These are phyloP conservation scores for Drepanosiphum platanoidis DNA, from an alignment of 2,888 invertebrate species.

Conservation along the genomic window DNA sequence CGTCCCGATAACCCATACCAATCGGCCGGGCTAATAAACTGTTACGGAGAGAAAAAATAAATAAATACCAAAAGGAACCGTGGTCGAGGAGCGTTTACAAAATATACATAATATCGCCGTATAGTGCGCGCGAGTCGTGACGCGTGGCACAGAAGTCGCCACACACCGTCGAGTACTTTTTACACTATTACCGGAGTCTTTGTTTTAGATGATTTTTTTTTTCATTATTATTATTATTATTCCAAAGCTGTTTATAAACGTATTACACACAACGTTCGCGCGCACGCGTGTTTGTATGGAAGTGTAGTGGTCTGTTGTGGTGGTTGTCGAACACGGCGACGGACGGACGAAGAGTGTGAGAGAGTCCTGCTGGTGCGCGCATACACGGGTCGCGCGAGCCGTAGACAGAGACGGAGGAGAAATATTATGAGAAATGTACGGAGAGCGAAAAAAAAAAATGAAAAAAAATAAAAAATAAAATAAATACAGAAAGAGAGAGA, in stretches of 20 bases:
- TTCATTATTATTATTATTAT: slow-evolving; percentile 20
- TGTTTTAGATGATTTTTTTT: background rate
- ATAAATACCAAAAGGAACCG: background rate
- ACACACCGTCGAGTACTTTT: background rate
- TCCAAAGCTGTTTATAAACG: slow-evolving; percentile 10
- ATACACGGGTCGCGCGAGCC: background rate
- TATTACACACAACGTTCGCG: background rate
- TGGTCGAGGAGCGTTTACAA: background rate
- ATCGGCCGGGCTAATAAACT: background rate
- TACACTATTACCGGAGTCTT: background rate
- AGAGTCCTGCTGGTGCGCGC: background rate
- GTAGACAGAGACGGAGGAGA: background rate
- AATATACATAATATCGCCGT: background rate
- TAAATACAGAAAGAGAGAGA: slow-evolving; percentile 33
- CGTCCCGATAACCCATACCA: background rate
- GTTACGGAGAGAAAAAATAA: background rate
- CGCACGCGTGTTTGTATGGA: background rate
- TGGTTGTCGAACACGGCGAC: slow-evolving; percentile 1
- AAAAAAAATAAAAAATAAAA: background rate
- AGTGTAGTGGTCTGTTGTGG: slow-evolving; percentile 32
- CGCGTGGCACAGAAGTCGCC: slow-evolving; percentile 57
- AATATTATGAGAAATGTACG: background rate
- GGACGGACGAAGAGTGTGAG: background rate
- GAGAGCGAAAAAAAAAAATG: background rate
- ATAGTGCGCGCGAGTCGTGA: slow-evolving; percentile 29